Evolutionary conservation across 2,113 vertebrate species (phyloP).

Genomic region (Ornithorhynchus anatinus): DNA sequence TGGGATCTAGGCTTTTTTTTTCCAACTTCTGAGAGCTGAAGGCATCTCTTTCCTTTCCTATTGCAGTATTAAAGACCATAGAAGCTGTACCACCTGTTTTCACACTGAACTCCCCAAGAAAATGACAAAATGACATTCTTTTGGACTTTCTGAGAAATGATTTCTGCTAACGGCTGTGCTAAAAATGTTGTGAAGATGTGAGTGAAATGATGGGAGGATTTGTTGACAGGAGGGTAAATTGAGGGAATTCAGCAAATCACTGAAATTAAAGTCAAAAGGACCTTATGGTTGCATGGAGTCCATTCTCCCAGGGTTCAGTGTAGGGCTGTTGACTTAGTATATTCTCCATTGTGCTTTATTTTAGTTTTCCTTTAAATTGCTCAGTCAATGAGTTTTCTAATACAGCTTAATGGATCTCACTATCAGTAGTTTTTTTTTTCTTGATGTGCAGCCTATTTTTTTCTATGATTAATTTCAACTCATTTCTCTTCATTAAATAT

Average conservation of each 20-base stretch:
- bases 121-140: conserved; percentile 52
- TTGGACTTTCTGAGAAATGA: conserved; percentile 28
- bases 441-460: conserved; percentile 4
- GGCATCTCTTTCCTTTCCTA: not conserved
- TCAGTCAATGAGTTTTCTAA: conserved; percentile 1
- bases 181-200: conserved; percentile 39
- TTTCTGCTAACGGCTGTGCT: conserved; percentile 49
- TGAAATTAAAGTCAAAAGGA: not conserved
- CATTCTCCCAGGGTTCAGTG: not conserved
- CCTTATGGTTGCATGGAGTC: not conserved
- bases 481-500: not conserved
- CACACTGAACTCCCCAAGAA: conserved; percentile 19
- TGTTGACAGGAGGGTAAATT: conserved; percentile 52
- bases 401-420: not conserved
- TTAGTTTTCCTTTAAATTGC: not conserved
- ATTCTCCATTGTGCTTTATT: not conserved
- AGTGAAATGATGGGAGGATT: conserved; percentile 41
- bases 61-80: conserved; percentile 13
- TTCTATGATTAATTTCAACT: conserved; percentile 5
- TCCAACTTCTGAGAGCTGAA: not conserved
- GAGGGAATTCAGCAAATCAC: conserved; percentile 21
- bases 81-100: not conserved
- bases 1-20: not conserved
- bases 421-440: not conserved
- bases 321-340: not conserved